Evolutionary conservation across 2,113 vertebrate species (phyloP).

Genomic region (Triplophysa rosa): DNA sequence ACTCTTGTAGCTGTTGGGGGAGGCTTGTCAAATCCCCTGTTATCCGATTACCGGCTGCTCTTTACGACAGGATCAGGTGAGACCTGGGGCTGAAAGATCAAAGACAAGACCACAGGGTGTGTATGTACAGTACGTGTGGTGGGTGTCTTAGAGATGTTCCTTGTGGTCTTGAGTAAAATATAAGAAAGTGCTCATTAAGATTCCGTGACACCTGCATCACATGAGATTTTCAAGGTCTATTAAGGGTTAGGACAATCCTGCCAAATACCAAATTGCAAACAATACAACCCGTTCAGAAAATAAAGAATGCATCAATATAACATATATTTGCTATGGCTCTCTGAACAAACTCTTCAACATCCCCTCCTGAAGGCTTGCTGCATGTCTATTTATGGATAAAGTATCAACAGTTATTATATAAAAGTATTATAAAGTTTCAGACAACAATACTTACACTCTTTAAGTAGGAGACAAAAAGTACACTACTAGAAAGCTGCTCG

Average conservation of each 20-base stretch:
- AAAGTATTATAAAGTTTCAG: not conserved
- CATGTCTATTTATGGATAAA: not conserved
- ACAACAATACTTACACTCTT: not conserved
- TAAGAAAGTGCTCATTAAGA: not conserved
- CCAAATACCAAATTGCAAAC: not conserved
- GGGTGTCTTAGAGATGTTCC: not conserved
- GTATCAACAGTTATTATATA: not conserved
- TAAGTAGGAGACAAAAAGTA: not conserved
- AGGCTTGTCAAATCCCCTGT: conserved; percentile 65
- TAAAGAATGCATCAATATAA: not conserved
- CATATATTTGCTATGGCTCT: not conserved
- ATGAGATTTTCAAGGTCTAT: not conserved
- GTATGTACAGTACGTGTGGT: not conserved
- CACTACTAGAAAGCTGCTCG: not conserved
- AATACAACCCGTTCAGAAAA: not conserved
- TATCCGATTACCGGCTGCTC: conserved; percentile 73
- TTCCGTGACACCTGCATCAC: no score
- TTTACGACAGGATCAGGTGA: conserved; percentile 63
- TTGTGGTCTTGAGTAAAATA: no score
- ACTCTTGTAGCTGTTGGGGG: conserved; percentile 58
- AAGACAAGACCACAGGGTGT: not conserved
- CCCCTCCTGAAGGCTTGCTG: not conserved
- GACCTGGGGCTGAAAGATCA: conserved; percentile 5
- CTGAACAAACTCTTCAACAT: not conserved
- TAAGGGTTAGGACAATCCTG: not conserved